These are phyloP conservation scores for Molorchus minor DNA, from an alignment of 2,888 invertebrate species.

Conservation along the genomic window DNA sequence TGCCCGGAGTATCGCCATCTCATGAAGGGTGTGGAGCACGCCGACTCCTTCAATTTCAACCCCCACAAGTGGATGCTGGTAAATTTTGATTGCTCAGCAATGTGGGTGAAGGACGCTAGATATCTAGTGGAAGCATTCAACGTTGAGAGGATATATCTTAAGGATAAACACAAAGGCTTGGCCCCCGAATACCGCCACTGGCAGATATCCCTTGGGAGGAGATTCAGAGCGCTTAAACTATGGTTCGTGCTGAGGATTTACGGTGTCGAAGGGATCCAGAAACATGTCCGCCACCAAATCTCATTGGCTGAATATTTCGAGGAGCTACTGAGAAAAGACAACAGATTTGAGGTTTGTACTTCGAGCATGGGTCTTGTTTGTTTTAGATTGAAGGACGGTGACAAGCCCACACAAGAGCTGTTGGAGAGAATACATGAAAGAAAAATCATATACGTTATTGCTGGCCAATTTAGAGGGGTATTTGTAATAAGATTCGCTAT, in stretches of 20 bases:
- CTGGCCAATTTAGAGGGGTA: slow-evolving; percentile 74
- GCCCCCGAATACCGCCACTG: slow-evolving; percentile 79
- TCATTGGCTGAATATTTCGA: slow-evolving; percentile 83
- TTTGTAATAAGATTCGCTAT: slow-evolving; percentile 84
- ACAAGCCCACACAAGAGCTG: slow-evolving; percentile 74
- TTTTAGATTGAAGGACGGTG: slow-evolving; percentile 83
- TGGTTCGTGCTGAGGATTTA: slow-evolving; percentile 90
- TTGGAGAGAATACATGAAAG: slow-evolving; percentile 77
- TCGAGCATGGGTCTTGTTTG: slow-evolving; percentile 77
- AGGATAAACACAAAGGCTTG: slow-evolving; percentile 74
- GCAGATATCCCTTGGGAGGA: slow-evolving; percentile 88
- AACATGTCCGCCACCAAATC: slow-evolving; percentile 79
- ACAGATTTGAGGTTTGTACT: slow-evolving; percentile 78
- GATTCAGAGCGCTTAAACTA: slow-evolving; percentile 89
- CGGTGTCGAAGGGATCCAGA: slow-evolving; percentile 83
- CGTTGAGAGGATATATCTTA: slow-evolving; percentile 92
- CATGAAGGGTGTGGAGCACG: slow-evolving; percentile 75
- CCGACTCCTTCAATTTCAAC: slow-evolving; percentile 93
- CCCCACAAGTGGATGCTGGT: slow-evolving; percentile 96
- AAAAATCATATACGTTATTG: slow-evolving; percentile 83
- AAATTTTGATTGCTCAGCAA: slow-evolving; percentile 94
- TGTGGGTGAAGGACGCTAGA: slow-evolving; percentile 88
- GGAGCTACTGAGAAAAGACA: slow-evolving; percentile 74
- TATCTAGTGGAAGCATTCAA: slow-evolving; percentile 88
- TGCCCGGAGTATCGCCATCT: slow-evolving; percentile 84